Base-by-base conservation (phyloP, 1,140 invertebrate species). In the Drosophila kepulauana region DNA sequence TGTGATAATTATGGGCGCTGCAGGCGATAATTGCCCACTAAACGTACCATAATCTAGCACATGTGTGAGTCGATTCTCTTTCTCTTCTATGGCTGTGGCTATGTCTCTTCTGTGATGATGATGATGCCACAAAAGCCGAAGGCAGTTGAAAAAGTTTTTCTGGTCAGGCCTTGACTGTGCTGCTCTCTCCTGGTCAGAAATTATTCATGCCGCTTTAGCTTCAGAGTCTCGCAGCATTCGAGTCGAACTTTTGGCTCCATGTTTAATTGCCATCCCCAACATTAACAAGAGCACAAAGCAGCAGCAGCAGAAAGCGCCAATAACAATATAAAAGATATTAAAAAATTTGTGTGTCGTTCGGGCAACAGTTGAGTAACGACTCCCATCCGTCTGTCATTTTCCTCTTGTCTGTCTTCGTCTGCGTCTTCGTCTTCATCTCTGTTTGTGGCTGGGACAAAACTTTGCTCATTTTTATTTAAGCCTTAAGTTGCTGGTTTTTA, bases 21-120 rank as follows among this genome's bases (percentile, higher is more conserved):
- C 84, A 88, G 84, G 84, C 85, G 84, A 88, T 87, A 87, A 88
- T 87, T 87, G 84, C 84, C 84, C 84, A 87, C 84, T 87, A 87
- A 87, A 82, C 70, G 84, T 63, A 67, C 63, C 64, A 72, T 88
- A 88, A 88, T 84, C 80, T 71, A 35, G 11, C 38, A 7, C 30
- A 38, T 46, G 45, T 64, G 70, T 61, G 73, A 49, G 48, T 64
- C 45, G n/a, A 11, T 11, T 30, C 25, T 25, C 2, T 11, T 10
- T 25, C 16, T 11, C 25, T 6, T 20, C 15, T 2, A 15, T 20
- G 41, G 25, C 20, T 1, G 13, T 30, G 49, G 45, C n/a, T 33
- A 11, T 43, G 11, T 45, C 35, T 30, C 41, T 41, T 48, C 38
- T 7, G 35, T 30, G 38, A 48, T 59, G 35, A 8, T 38, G 66